Conservation (phyloP, 2,113 vertebrate genomes). For the Nansenia antarctica region DNA sequence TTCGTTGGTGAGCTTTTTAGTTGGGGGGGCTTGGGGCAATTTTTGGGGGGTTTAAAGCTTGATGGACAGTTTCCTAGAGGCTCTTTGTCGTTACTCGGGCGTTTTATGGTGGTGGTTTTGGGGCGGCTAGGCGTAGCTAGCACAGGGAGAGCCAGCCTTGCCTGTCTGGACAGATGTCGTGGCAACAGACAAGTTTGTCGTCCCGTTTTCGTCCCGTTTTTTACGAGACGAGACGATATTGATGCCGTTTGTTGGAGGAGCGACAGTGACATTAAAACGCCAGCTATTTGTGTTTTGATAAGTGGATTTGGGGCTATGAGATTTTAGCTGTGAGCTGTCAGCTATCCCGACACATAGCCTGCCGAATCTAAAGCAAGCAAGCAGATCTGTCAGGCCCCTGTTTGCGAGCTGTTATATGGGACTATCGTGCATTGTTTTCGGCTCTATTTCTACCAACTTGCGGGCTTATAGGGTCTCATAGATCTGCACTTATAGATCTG, state of each 20-base stretch:
- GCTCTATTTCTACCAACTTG: not conserved
- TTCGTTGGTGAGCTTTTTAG: constrained; percentile 20
- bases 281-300: too few species aligned
- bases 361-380: not conserved
- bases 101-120: constrained; percentile 56
- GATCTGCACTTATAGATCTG: constrained; percentile 33
- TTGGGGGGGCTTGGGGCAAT: too few species aligned
- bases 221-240: constrained; percentile 26
- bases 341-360: too few species aligned
- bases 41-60: too few species aligned
- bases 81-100: constrained; percentile 58
- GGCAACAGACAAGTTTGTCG: constrained; percentile 44
- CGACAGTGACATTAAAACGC: too few species aligned
- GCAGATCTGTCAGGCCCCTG: not conserved
- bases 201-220: constrained; percentile 30
- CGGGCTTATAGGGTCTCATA: not conserved
- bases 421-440: not conserved
- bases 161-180: constrained; percentile 60
- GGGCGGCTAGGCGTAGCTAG: constrained; percentile 68
- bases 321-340: too few species aligned
- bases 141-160: constrained; percentile 30
- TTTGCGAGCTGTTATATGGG: not conserved
- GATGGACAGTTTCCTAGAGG: constrained; percentile 57
- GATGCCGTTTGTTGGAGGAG: not conserved
- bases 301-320: too few species aligned